Percentiles rank a stretch among this genome's conserved stretches.
Conservation (phyloP, 64 coral and sea anemone genomes). For the Trachythela sp. region DNA sequence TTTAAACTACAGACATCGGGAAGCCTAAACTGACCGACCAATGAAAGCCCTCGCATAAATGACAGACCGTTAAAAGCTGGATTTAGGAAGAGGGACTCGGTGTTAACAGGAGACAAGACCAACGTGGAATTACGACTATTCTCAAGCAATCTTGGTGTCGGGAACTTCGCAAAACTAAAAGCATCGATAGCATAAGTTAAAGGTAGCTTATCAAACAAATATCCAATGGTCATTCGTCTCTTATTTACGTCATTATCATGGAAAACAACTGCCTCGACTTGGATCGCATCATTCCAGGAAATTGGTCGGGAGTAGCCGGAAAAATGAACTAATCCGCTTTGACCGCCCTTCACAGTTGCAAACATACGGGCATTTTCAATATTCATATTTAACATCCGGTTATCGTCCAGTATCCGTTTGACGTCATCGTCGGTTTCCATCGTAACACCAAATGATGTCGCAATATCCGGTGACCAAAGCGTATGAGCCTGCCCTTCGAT, state of each 20-base stretch:
- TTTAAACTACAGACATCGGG: conserved; percentile 65
- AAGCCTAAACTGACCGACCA: conserved; percentile 73
- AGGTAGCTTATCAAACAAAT: conserved; percentile 82
- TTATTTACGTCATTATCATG: conserved; percentile 52
- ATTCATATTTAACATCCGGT: not conserved
- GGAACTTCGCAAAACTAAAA: conserved; percentile 62
- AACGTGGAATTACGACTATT: conserved; percentile 81
- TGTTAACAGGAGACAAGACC: conserved; percentile 65
- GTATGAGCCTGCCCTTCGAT: conserved; percentile 39
- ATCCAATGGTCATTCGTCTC: conserved; percentile 73
- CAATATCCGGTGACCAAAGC: not conserved
- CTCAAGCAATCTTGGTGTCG: conserved; percentile 54
- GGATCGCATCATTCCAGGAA: conserved; percentile 48
- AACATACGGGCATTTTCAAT: conserved; percentile 8
- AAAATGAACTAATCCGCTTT: not conserved
- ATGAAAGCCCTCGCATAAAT: conserved; percentile 64
- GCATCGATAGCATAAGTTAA: conserved; percentile 78
- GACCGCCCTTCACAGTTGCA: not conserved
- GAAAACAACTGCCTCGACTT: conserved; percentile 85
- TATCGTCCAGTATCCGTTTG: not conserved
- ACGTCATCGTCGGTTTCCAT: not conserved
- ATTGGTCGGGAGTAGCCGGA: not conserved
- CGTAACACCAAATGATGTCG: not conserved
- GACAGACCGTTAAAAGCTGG: conserved; percentile 64
- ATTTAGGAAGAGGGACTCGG: conserved; percentile 76